Evolutionary conservation across 2,113 vertebrate genomes (phyloP).

Genomic region (Paraplagusia blochii): DNA sequence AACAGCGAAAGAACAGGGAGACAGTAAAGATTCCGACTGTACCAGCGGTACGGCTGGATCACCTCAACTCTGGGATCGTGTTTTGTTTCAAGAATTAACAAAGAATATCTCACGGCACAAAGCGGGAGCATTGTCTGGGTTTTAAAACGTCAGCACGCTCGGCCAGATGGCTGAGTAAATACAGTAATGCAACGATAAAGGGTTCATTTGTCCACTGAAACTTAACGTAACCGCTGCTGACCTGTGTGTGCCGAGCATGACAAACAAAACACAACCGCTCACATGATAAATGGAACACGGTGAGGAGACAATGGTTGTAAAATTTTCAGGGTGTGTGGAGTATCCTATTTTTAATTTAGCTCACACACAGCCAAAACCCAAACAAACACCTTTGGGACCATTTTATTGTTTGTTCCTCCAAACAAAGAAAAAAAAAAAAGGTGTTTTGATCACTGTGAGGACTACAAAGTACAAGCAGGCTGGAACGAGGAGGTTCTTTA

Average conservation of each 20-base stretch:
- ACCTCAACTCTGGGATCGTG: slow-evolving; percentile 3
- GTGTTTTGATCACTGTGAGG: slow-evolving; percentile 25
- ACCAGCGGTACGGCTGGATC: slow-evolving; percentile 4
- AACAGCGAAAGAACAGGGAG: slow-evolving; percentile 21
- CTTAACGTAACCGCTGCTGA: slow-evolving; percentile 7
- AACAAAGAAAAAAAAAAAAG: slow-evolving; percentile 2
- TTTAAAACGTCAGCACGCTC: slow-evolving; percentile 22
- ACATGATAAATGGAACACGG: slow-evolving; percentile 5
- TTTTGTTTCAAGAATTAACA: neutral
- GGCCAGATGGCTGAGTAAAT: slow-evolving; percentile 33
- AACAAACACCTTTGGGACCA: slow-evolving; percentile 13
- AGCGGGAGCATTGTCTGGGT: slow-evolving; percentile 5
- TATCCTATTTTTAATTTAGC: slow-evolving; percentile 18
- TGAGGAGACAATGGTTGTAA: neutral
- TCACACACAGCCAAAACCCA: neutral
- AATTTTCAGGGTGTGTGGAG: neutral
- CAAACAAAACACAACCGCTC: slow-evolving; percentile 13
- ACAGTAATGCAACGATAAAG: slow-evolving; percentile 23
- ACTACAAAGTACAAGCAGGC: slow-evolving; percentile 2
- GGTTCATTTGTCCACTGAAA: neutral
- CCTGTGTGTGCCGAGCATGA: slow-evolving; percentile 1
- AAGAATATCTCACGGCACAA: neutral
- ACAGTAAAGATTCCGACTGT: too few species aligned
- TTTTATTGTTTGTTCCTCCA: slow-evolving; percentile 13
- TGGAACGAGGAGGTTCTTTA: slow-evolving; percentile 3